These are phyloP conservation scores for Molorchus minor DNA, from an alignment of 2,888 invertebrate species.

Conservation along the genomic window DNA sequence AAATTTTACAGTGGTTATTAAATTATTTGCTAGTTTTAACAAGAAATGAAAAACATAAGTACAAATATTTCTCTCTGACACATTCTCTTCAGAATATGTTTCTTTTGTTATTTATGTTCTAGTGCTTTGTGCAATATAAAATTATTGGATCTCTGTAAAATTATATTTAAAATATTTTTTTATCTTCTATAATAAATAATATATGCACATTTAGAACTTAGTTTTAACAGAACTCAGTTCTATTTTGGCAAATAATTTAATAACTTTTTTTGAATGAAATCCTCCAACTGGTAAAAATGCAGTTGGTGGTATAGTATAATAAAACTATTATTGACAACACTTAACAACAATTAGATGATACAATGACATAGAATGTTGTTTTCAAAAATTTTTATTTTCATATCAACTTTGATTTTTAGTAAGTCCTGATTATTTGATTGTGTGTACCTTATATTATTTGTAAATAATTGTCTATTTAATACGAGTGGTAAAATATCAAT, in stretches of 20 bases:
- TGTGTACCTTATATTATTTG: conserved; percentile 29
- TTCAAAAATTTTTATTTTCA: conserved; percentile 38
- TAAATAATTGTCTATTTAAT: conserved; percentile 22
- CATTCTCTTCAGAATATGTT: too few species aligned
- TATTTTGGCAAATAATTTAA: conserved; percentile 13
- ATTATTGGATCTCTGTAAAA: neutral
- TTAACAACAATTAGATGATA: too few species aligned
- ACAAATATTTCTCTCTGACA: too few species aligned
- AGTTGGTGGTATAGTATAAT: neutral
- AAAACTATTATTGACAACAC: conserved; percentile 26
- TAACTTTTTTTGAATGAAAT: neutral
- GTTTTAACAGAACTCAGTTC: neutral
- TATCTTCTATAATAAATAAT: neutral
- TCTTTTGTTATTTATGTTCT: neutral
- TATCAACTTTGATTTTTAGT: conserved; percentile 23
- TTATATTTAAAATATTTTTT: neutral
- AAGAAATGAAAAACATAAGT: too few species aligned
- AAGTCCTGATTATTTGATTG: conserved; percentile 16
- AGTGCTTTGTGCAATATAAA: neutral
- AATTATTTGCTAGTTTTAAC: conserved; percentile 26
- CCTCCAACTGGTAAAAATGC: neutral
- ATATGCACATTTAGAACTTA: too few species aligned
- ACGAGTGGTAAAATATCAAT: conserved; percentile 4
- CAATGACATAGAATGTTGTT: conserved; percentile 29
- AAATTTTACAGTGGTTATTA: conserved; percentile 1